Base-by-base conservation (phyloP, 2,797 vertebrate genomes). In the Synanceia verrucosa region DNA sequence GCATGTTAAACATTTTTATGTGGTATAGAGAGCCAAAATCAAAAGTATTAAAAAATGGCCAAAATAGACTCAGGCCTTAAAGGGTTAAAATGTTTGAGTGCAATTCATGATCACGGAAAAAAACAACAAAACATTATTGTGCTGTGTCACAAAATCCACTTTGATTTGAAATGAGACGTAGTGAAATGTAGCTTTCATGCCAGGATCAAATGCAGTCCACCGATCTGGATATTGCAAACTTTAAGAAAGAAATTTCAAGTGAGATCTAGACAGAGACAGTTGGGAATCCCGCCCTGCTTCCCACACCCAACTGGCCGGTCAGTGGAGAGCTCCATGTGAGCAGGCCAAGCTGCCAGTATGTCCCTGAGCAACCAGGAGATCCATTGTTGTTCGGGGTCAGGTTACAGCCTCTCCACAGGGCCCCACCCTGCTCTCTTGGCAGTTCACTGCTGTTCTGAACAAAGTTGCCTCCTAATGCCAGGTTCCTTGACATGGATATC, bases 391-490 rank as follows among this genome's bases (percentile, higher is more conserved):
- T 58, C 89, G 37, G 95, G 95, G 95, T 98, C 96, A 94, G 94
- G 96, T 98, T 98, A 96, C 96, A 96, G 94, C 92, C 93, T 94
- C 94, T 94, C 85, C 58, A 94, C 34, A 91, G 93, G 94, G 94
- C 96, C 95, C 95, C 96, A 96, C 96, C 96, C 96, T 93, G 94
- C 91, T 94, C 94, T 94, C 75, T 84, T 94, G 95, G 94, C 95
- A 96, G 93, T 95, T 95, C 94, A 94, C 93, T 94, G 94, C 94
- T 93, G 94, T 94, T 95, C 91, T 94, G 94, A 96, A 95, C 95
- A 96, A 94, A 93, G 94, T 95, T 95, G 81, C 94, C 93, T 95
- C 93, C 95, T 94, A 93, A 96, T 95, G 94, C 87, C 94, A 95
- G 94, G 94, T 87, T 89, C 86, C 88, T 90, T 89, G 82, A 91